Base-by-base conservation (phyloP, 1,140 invertebrate species). In the Kradibia gibbosae region DNA sequence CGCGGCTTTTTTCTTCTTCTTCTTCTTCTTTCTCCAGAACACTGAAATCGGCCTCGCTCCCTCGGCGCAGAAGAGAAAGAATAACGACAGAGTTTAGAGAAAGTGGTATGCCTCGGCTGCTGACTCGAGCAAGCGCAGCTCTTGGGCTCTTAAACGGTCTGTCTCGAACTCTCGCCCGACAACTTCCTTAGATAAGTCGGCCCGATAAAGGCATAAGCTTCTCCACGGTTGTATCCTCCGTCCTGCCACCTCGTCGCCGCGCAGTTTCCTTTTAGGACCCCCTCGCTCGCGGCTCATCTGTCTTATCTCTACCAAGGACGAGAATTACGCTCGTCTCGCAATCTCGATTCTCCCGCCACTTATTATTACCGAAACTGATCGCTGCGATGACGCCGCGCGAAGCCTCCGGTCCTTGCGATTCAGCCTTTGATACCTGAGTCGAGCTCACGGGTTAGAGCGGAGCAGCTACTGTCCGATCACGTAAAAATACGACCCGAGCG, bases 271-370 rank as follows among this genome's bases (percentile, higher is more conserved):
- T 42, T 22, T 82, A 82, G 53, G 70, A 53, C 84, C 25, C 15
- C 77, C 62, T 71, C 22, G 39, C 57, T 75, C 73, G 31, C 57
- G 39, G 72, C 62, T 60, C 31, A 67, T 65, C 84, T 88, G 89
- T 89, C 89, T 90, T 90, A 90, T 90, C 89, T 90, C 89, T 90
- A 88, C 88, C 90, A 90, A 88, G 90, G 90, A 89, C 89, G 89
- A 90, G 89, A 90, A 89, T 89, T 90, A 90, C 87, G 88, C 89
- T 89, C 85, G 88, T 86, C 86, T 84, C 85, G 88, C 88, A 90
- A 90, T 90, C 89, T 84, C 76, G 83, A 82, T 82, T 57, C 15
- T 13, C 25, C 74, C 82, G 85, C 88, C 86, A 90, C 89, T 90
- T 89, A 90, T 89, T 90, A 88, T 89, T 83, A n/a, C n/a, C 86